A percentile compares a stretch with the other conserved stretches of the same genome.
phyloP scores from a whole-genome alignment of 1,140 invertebrate genomes.

The Lasioglossum albipes region DNA sequence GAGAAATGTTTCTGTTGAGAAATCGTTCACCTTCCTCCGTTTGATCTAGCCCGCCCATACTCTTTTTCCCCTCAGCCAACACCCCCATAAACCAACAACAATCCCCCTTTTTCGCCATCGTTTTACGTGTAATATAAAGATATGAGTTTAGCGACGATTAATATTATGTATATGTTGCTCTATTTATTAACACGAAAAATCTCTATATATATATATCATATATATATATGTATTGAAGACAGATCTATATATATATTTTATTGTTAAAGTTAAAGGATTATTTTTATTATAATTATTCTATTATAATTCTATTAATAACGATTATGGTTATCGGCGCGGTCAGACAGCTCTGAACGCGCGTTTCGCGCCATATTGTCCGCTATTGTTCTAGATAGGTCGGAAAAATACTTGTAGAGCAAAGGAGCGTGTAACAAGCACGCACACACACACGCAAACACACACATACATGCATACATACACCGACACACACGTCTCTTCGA shows the following conservation, averaged over 20 bases:
- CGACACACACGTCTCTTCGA: no score
- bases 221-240: slow-evolving; percentile 64
- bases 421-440: slow-evolving; percentile 11
- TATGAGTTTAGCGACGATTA: slow-evolving; percentile 68
- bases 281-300: slow-evolving; percentile 69
- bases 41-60: slow-evolving; percentile 55
- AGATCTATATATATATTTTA: slow-evolving; percentile 64
- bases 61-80: not conserved
- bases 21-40: slow-evolving; percentile 36
- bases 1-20: slow-evolving; percentile 23
- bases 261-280: slow-evolving; percentile 74
- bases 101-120: slow-evolving; percentile 17
- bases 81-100: no score
- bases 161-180: slow-evolving; percentile 78
- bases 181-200: slow-evolving; percentile 77
- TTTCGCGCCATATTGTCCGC: slow-evolving; percentile 37
- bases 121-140: slow-evolving; percentile 62
- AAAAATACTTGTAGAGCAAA: slow-evolving; percentile 30
- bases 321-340: slow-evolving; percentile 47
- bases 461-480: no score
- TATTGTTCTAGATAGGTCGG: slow-evolving; percentile 51
- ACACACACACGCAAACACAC: slow-evolving; percentile 25
- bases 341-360: slow-evolving; percentile 12
- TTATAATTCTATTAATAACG: slow-evolving; percentile 70
- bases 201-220: slow-evolving; percentile 63